A percentile compares a stretch with the other conserved stretches of the same genome.
Evolutionary conservation across 2,113 vertebrate genomes (phyloP).

Genomic region (Myrmecophaga tridactyla): DNA sequence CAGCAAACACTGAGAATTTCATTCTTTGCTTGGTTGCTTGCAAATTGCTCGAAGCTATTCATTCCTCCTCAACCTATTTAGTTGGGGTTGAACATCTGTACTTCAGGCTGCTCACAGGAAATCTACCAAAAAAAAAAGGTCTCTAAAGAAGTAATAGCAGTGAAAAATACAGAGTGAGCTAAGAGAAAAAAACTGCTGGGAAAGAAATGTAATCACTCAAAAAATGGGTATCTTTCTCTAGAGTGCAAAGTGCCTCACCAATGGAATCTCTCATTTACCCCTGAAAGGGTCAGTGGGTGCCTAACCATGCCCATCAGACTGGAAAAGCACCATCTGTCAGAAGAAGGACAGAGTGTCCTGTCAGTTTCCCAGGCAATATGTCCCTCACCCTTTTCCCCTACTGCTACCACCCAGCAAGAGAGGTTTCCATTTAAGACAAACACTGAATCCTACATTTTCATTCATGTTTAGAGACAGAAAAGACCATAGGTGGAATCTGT

Average conservation of each 20-base stretch:
- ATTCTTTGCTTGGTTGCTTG: slow-evolving; percentile 81
- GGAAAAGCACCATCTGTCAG: slow-evolving; percentile 76
- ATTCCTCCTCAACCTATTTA: slow-evolving; percentile 79
- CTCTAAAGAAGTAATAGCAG: slow-evolving; percentile 66
- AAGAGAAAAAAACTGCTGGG: slow-evolving; percentile 12
- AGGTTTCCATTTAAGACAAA: background rate
- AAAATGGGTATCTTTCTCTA: slow-evolving; percentile 66
- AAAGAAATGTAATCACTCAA: slow-evolving; percentile 72
- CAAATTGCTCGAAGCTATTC: slow-evolving; percentile 83
- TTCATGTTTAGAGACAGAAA: slow-evolving; percentile 19
- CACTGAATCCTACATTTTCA: slow-evolving; percentile 21
- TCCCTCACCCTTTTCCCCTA: background rate
- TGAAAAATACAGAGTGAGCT: slow-evolving; percentile 39
- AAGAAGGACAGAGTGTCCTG: slow-evolving; percentile 46
- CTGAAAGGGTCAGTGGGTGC: slow-evolving; percentile 25
- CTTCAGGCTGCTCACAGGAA: slow-evolving; percentile 68
- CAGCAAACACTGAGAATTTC: slow-evolving; percentile 81
- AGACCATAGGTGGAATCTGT: background rate
- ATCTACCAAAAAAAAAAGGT: slow-evolving; percentile 69
- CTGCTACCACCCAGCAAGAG: background rate
- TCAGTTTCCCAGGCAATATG: background rate
- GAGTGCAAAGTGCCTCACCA: slow-evolving; percentile 56
- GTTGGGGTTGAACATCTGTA: slow-evolving; percentile 80
- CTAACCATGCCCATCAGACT: slow-evolving; percentile 65
- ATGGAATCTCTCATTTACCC: slow-evolving; percentile 66